A percentile compares a stretch with the other conserved stretches of the same genome.
These are phyloP conservation scores for Thamnaconus septentrionalis DNA, from an alignment of 2,113 vertebrate species.

Conservation along the genomic window DNA sequence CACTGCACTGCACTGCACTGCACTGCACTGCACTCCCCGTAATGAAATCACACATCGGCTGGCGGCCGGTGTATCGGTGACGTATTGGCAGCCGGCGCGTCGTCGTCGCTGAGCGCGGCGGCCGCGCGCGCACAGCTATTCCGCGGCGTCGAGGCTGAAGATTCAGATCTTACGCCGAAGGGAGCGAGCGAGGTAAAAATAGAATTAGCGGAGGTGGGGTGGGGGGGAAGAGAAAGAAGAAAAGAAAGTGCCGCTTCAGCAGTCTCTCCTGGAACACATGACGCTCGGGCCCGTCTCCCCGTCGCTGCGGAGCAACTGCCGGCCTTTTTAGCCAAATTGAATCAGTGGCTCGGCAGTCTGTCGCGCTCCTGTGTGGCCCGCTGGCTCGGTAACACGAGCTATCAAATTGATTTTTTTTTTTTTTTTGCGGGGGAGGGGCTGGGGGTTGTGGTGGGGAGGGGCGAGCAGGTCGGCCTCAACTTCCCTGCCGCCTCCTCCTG, in stretches of 20 bases:
- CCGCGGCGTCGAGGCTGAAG: background rate
- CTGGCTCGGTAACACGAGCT: slow-evolving; percentile 57
- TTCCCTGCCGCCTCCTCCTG: too few relatives aligned
- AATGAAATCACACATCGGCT: too few relatives aligned
- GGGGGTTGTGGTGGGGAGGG: too few relatives aligned
- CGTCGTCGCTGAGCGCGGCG: background rate
- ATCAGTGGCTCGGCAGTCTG: slow-evolving; percentile 46
- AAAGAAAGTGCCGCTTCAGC: slow-evolving; percentile 45
- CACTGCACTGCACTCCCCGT: too few relatives aligned
- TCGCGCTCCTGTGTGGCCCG: slow-evolving; percentile 40
- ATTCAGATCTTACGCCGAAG: background rate
- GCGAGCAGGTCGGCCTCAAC: too few relatives aligned
- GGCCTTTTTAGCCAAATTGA: slow-evolving; percentile 58
- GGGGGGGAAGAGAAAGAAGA: slow-evolving; percentile 45
- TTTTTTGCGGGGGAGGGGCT: too few relatives aligned
- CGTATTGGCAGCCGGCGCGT: slow-evolving; percentile 8
- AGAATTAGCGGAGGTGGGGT: slow-evolving; percentile 29
- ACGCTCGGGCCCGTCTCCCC: slow-evolving; percentile 5
- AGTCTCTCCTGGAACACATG: slow-evolving; percentile 24
- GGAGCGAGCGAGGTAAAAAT: slow-evolving; percentile 32
- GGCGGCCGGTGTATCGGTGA: background rate
- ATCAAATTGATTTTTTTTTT: slow-evolving; percentile 58
- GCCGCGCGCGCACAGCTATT: slow-evolving; percentile 7
- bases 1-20: too few relatives aligned
- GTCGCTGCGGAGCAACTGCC: slow-evolving; percentile 39